phyloP scores from a whole-genome alignment of 2,113 vertebrate species.

The Toxostoma redivivum region DNA sequence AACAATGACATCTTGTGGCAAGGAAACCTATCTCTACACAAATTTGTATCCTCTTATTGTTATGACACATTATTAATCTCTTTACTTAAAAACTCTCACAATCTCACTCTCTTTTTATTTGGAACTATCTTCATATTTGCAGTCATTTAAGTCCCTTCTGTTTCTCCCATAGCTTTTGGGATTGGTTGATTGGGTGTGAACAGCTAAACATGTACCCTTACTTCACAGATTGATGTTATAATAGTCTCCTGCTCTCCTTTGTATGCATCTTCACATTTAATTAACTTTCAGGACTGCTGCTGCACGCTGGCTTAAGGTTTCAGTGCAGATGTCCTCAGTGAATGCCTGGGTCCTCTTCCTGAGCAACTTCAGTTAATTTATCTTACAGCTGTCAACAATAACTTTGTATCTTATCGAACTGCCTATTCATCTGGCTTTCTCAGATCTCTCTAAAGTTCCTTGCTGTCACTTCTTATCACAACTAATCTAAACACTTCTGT shows the following conservation, averaged over 20 bases:
- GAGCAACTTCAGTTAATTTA: conserved; percentile 38
- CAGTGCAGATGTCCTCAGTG: background rate
- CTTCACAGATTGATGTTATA: background rate
- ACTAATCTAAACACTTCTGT: conserved; percentile 55
- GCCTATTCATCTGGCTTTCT: conserved; percentile 37
- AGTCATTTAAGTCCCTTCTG: background rate
- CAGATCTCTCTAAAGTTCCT: conserved; percentile 46
- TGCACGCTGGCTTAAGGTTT: background rate
- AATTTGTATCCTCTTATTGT: background rate
- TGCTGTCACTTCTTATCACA: conserved; percentile 28
- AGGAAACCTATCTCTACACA: background rate
- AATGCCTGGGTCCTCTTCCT: background rate
- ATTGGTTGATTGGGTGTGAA: background rate
- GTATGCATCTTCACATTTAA: background rate
- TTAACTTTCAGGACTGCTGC: background rate
- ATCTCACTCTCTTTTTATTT: background rate
- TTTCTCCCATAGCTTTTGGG: background rate
- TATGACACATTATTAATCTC: background rate
- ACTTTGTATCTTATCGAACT: conserved; percentile 36
- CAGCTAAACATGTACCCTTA: background rate
- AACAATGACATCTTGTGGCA: background rate
- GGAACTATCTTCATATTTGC: background rate
- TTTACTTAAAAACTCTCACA: background rate
- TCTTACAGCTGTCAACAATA: conserved; percentile 45
- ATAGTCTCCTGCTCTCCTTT: background rate